Percentiles rank a stretch among this genome's conserved stretches.
Evolutionary conservation across 2,113 vertebrate species (phyloP).

Genomic region (Helogale parvula): DNA sequence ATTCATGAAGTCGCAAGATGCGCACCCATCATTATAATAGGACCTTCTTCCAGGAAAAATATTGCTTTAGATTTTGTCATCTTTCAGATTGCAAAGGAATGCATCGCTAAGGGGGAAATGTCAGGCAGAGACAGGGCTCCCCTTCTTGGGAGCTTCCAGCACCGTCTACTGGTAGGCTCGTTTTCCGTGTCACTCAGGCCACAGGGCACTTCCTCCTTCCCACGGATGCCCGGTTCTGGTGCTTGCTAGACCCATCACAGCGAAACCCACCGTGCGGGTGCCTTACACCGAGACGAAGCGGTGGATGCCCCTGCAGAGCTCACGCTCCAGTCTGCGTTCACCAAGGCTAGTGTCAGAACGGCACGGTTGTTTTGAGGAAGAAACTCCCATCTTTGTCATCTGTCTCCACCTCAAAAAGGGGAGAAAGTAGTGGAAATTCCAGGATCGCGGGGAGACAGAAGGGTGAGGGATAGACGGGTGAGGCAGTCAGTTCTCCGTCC

Average conservation of each 20-base stretch:
- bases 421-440: background rate
- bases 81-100: background rate
- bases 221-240: background rate
- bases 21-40: background rate
- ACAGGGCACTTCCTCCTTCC: background rate
- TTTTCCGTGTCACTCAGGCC: too few relatives aligned
- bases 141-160: background rate
- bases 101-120: background rate
- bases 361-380: background rate
- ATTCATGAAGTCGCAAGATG: background rate
- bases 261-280: fast-evolving
- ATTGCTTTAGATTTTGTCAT: background rate
- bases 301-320: fast-evolving
- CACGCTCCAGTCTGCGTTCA: background rate
- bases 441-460: background rate
- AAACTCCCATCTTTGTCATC: background rate
- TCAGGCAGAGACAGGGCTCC: background rate
- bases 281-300: background rate
- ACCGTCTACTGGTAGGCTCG: background rate
- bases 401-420: background rate
- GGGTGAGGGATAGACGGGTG: background rate
- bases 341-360: background rate
- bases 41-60: background rate
- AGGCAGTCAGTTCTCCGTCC: fast-evolving
- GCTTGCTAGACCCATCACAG: background rate